Conservation (phyloP, 2,888 invertebrate genomes). For the Pachycephus smyrnensis region DNA sequence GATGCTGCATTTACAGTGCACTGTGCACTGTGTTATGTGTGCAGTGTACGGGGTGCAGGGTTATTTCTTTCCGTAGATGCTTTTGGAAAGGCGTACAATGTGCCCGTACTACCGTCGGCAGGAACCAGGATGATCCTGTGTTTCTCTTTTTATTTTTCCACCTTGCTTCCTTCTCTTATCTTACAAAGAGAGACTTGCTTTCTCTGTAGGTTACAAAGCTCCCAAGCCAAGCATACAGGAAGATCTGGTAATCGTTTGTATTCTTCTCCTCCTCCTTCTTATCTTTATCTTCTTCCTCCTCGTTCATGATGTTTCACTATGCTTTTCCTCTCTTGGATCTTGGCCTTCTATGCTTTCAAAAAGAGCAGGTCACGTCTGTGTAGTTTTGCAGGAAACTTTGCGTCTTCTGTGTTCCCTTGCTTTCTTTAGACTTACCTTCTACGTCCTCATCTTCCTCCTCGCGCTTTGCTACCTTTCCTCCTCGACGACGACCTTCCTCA, state of each 20-base stretch:
- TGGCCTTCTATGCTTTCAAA: too few relatives aligned
- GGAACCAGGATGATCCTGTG: neutral
- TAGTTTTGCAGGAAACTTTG: too few relatives aligned
- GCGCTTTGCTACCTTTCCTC: neutral
- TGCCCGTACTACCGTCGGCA: neutral
- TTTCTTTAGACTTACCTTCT: too few relatives aligned
- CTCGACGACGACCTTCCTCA: slow-evolving; percentile 28
- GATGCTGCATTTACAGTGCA: too few relatives aligned
- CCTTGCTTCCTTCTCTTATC: neutral
- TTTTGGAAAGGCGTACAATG: too few relatives aligned
- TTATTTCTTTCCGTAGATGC: too few relatives aligned
- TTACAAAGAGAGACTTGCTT: neutral
- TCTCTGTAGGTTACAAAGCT: slow-evolving; percentile 17
- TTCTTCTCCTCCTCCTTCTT: slow-evolving; percentile 5
- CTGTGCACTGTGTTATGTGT: too few relatives aligned
- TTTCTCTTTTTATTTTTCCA: neutral
- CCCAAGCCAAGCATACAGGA: slow-evolving; percentile 33
- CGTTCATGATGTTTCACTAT: neutral
- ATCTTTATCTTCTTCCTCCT: neutral
- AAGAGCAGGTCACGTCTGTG: too few relatives aligned
- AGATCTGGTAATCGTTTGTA: slow-evolving; percentile 21
- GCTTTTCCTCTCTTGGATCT: neutral
- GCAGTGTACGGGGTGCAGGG: too few relatives aligned
- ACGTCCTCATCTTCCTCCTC: slow-evolving; percentile 25
- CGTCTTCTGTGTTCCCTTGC: too few relatives aligned